These are phyloP conservation scores for Thymelicus sylvestris DNA, from an alignment of 2,888 invertebrate species.

Conservation along the genomic window DNA sequence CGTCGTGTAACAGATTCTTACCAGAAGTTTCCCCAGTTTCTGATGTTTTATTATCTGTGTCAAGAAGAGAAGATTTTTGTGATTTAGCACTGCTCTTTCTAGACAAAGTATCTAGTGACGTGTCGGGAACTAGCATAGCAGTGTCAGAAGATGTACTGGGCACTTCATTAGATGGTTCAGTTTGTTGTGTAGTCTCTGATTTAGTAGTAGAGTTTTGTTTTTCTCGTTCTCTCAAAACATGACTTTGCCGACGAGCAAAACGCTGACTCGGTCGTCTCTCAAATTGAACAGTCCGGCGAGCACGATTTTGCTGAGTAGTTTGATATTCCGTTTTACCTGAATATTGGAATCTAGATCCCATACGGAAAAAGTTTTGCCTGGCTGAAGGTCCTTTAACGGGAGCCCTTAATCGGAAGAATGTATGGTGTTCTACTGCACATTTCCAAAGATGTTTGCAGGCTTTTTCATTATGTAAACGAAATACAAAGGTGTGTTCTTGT, in stretches of 20 bases:
- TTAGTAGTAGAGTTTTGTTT: conserved; percentile 77
- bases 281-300: conserved; percentile 96
- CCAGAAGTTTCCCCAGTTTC: conserved; percentile 69
- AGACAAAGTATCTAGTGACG: conserved; percentile 66
- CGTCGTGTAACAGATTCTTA: conserved; percentile 73
- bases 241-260: conserved; percentile 96
- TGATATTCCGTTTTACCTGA: conserved; percentile 99
- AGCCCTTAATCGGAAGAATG: conserved; percentile 97
- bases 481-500: conserved; percentile 99
- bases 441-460: conserved; percentile 99
- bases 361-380: conserved; percentile 98
- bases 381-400: conserved; percentile 95
- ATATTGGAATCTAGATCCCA: conserved; percentile 98
- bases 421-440: conserved; percentile 99
- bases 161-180: conserved; percentile 59
- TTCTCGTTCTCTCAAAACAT: conserved; percentile 92
- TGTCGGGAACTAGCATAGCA: conserved; percentile 54
- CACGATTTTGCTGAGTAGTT: conserved; percentile 95
- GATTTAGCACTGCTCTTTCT: conserved; percentile 85
- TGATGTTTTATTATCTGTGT: conserved; percentile 57
- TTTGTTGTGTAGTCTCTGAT: conserved; percentile 58
- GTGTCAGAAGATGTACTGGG: conserved; percentile 66
- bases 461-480: conserved; percentile 97
- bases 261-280: conserved; percentile 98
- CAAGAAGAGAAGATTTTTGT: conserved; percentile 77